Evolutionary conservation across 2,797 vertebrate genomes (phyloP).

Genomic region (Merluccius polli): DNA sequence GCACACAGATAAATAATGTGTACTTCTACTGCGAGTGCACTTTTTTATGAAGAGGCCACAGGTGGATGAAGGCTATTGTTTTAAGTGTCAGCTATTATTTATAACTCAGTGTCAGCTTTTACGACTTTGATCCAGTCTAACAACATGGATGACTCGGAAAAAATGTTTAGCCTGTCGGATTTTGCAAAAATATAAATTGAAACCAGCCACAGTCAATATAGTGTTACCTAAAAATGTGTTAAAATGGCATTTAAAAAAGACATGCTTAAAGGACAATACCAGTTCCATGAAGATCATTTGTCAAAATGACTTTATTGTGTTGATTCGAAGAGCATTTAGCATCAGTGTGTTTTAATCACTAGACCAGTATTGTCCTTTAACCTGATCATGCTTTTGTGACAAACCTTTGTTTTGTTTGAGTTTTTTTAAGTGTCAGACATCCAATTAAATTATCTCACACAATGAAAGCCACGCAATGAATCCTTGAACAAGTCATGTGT

Average conservation of each 20-base stretch:
- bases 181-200: not conserved
- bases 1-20: not conserved
- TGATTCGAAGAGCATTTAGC: not conserved
- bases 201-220: not conserved
- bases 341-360: not conserved
- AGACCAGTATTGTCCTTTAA: not conserved
- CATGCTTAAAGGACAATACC: not conserved
- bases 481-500: not conserved
- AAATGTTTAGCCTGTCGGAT: not conserved
- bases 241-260: not conserved
- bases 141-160: not conserved
- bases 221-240: not conserved
- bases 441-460: not conserved
- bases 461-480: not conserved
- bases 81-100: not conserved
- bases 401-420: not conserved
- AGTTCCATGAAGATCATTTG: not conserved
- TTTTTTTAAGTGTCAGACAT: not conserved
- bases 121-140: not conserved
- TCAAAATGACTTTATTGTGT: not conserved
- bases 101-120: not conserved
- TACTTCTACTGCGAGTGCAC: not conserved
- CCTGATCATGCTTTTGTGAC: not conserved
- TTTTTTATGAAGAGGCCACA: not conserved
- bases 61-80: not conserved